Conservation (phyloP, 2,888 invertebrate species). For the Esperia sulphurella region DNA sequence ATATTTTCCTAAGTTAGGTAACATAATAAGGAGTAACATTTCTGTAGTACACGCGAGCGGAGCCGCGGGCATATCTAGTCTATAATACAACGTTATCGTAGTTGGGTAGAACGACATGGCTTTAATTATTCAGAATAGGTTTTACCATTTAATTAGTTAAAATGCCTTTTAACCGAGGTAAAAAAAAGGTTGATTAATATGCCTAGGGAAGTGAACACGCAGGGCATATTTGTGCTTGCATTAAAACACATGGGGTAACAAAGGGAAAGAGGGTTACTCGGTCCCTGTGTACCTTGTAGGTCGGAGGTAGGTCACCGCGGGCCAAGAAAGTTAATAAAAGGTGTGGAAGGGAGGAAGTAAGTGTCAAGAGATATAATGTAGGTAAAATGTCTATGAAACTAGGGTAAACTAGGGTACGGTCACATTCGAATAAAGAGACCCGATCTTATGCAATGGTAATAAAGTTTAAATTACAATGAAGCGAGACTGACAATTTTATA, state of each 20-base stretch:
- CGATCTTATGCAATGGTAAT: no score
- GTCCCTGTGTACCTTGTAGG: background rate
- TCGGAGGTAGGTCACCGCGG: background rate
- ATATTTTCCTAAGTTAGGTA: no score
- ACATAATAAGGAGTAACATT: no score
- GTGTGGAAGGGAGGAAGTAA: background rate
- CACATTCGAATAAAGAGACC: no score
- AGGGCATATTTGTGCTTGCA: background rate
- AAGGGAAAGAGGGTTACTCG: background rate
- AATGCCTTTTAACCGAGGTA: slow-evolving; percentile 4
- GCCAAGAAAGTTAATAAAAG: background rate
- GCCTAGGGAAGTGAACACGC: slow-evolving; percentile 7
- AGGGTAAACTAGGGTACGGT: no score
- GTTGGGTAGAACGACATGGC: background rate
- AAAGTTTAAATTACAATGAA: no score
- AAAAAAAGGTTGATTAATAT: slow-evolving; percentile 11
- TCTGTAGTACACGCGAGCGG: no score
- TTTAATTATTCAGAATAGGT: background rate
- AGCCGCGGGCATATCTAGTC: no score
- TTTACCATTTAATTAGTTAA: slow-evolving; percentile 9
- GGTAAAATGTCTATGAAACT: background rate
- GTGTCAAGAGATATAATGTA: background rate
- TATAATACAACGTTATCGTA: no score
- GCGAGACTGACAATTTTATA: no score
- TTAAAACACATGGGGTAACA: slow-evolving; percentile 2